Evolutionary conservation across 2,888 invertebrate genomes (phyloP).

Genomic region (Anoncus sp.): DNA sequence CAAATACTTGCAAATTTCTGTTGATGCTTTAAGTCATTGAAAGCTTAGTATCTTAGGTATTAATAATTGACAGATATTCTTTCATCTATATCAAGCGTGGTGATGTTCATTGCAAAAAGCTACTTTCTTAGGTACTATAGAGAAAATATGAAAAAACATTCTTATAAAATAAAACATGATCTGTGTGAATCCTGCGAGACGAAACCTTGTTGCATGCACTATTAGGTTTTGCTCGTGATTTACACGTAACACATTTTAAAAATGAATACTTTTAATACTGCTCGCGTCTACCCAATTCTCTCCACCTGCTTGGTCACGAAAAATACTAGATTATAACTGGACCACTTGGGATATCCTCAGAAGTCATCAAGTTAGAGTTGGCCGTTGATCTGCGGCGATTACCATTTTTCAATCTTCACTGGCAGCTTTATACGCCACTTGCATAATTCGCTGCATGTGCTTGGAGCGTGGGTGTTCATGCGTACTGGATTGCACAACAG

Average conservation of each 20-base stretch:
- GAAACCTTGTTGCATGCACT: not conserved
- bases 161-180: no score
- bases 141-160: no score
- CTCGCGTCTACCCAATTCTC: slow-evolving; percentile 46
- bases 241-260: slow-evolving; percentile 63
- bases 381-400: slow-evolving; percentile 68
- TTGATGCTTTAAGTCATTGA: no score
- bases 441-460: slow-evolving; percentile 70
- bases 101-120: no score
- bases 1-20: no score
- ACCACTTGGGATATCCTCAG: slow-evolving; percentile 66
- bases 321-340: slow-evolving; percentile 67
- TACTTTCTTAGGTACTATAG: no score
- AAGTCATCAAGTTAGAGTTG: slow-evolving; percentile 71
- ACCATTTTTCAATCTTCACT: slow-evolving; percentile 71
- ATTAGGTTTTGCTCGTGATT: not conserved
- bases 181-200: not conserved
- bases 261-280: slow-evolving; percentile 69
- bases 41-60: no score
- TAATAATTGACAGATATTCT: no score
- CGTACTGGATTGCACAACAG: slow-evolving; percentile 36
- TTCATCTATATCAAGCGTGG: no score
- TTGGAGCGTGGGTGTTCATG: slow-evolving; percentile 39
- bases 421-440: slow-evolving; percentile 67
- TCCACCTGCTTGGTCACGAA: slow-evolving; percentile 25